Evolutionary conservation across 2,797 vertebrate species (phyloP).

Genomic region (Poeciliopsis turneri): DNA sequence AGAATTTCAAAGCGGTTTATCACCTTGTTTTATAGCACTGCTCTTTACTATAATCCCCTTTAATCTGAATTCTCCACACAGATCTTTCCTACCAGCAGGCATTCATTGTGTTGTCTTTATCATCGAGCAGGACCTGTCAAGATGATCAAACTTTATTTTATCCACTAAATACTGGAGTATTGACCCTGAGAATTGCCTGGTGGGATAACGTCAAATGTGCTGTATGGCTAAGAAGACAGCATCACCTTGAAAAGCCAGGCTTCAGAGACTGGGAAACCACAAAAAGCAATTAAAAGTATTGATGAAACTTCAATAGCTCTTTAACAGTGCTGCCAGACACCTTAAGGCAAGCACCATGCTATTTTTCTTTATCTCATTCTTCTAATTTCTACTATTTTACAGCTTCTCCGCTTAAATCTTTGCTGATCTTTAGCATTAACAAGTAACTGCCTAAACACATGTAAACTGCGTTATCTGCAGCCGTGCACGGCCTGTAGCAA

Average conservation of each 20-base stretch:
- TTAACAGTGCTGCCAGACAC: conserved; percentile 77
- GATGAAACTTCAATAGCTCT: conserved; percentile 80
- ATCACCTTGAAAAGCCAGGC: conserved; percentile 75
- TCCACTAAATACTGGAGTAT: conserved; percentile 46
- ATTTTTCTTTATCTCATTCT: conserved; percentile 48
- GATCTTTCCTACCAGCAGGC: conserved; percentile 43
- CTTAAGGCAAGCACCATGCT: conserved; percentile 64
- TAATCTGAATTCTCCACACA: conserved; percentile 22
- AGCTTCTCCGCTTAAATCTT: conserved; percentile 24
- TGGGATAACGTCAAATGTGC: conserved; percentile 61
- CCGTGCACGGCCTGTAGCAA: conserved; percentile 17
- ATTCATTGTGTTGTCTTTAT: conserved; percentile 40
- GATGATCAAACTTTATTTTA: conserved; percentile 47
- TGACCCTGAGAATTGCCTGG: conserved; percentile 59
- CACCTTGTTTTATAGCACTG: conserved; percentile 4
- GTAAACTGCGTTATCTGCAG: conserved; percentile 41
- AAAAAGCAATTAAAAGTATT: conserved; percentile 82
- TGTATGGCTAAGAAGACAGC: conserved; percentile 61
- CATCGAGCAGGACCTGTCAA: conserved; percentile 36
- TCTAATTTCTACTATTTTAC: conserved; percentile 12
- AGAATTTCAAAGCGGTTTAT: conserved; percentile 10
- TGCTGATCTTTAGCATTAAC: conserved; percentile 44
- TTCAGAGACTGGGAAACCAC: conserved; percentile 68
- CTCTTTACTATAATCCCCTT: conserved; percentile 32
- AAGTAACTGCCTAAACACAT: conserved; percentile 17